Evolutionary conservation across 2,113 vertebrate species (phyloP).

Genomic region (Dipodomys stephensi): DNA sequence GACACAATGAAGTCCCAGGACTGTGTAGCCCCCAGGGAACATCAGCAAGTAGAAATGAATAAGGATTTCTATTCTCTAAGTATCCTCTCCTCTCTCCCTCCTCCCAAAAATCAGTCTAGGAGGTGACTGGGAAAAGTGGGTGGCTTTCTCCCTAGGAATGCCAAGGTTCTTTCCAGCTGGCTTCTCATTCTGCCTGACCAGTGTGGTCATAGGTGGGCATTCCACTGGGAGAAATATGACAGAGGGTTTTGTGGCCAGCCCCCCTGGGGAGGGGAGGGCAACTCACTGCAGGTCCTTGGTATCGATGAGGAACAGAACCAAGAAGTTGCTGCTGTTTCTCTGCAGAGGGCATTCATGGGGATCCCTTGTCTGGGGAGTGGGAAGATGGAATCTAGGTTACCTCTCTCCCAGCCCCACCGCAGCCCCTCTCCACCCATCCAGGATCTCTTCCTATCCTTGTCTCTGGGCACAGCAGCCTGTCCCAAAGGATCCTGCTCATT

Average conservation of each 20-base stretch:
- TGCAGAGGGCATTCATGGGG: conserved; percentile 74
- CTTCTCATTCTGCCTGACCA: not conserved
- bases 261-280: not conserved
- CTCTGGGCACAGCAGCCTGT: not conserved
- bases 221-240: not conserved
- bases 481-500: too few species aligned
- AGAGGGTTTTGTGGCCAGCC: not conserved
- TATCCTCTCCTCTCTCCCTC: not conserved
- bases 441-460: not conserved
- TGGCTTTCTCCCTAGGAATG: not conserved
- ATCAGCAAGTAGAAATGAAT: accelerated
- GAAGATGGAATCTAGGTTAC: not conserved
- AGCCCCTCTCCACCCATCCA: not conserved
- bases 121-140: not conserved
- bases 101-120: not conserved
- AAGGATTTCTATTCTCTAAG: not conserved
- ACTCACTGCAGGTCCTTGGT: conserved; percentile 80
- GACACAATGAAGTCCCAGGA: accelerated
- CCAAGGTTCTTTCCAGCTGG: not conserved
- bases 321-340: conserved; percentile 77
- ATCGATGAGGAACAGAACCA: conserved; percentile 88
- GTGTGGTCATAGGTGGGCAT: not conserved
- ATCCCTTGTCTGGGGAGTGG: conserved; percentile 83
- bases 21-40: too few species aligned
- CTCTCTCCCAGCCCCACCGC: not conserved